phyloP scores from a whole-genome alignment of 2,797 vertebrate species.

The Xenopus petersii region DNA sequence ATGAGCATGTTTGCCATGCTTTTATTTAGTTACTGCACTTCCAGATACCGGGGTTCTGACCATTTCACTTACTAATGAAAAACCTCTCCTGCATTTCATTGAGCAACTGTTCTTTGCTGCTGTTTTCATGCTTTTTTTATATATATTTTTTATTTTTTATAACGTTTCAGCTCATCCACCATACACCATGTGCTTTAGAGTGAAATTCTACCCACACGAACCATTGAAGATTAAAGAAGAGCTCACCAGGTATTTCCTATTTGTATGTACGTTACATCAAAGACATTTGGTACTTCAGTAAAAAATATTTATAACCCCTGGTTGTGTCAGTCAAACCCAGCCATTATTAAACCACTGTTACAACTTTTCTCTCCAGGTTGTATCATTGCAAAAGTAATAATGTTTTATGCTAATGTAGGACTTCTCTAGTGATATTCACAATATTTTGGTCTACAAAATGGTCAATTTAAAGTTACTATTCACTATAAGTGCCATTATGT shows the following conservation, averaged over 20 bases:
- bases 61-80: slow-evolving; percentile 15
- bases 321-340: not conserved
- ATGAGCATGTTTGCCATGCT: not conserved
- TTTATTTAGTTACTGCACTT: slow-evolving; percentile 48
- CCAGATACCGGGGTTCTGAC: slow-evolving; percentile 23
- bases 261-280: slow-evolving; percentile 51
- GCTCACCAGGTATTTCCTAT: slow-evolving; percentile 87
- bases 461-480: too few species aligned
- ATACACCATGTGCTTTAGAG: slow-evolving; percentile 98
- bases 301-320: not conserved
- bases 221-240: slow-evolving; percentile 98
- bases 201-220: slow-evolving; percentile 98
- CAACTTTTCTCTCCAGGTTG: too few species aligned
- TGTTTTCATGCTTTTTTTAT: slow-evolving; percentile 65
- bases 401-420: too few species aligned
- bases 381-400: too few species aligned
- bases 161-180: slow-evolving; percentile 89
- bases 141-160: slow-evolving; percentile 67
- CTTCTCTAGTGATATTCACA: too few species aligned
- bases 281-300: slow-evolving; percentile 1
- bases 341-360: not conserved
- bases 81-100: slow-evolving; percentile 35
- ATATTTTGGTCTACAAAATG: too few species aligned
- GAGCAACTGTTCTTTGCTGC: slow-evolving; percentile 54
- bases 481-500: too few species aligned